A percentile compares a stretch with the other conserved stretches of the same genome.
These are phyloP conservation scores for Athripsodes cinereus DNA, from an alignment of 2,888 invertebrate species.

Conservation along the genomic window DNA sequence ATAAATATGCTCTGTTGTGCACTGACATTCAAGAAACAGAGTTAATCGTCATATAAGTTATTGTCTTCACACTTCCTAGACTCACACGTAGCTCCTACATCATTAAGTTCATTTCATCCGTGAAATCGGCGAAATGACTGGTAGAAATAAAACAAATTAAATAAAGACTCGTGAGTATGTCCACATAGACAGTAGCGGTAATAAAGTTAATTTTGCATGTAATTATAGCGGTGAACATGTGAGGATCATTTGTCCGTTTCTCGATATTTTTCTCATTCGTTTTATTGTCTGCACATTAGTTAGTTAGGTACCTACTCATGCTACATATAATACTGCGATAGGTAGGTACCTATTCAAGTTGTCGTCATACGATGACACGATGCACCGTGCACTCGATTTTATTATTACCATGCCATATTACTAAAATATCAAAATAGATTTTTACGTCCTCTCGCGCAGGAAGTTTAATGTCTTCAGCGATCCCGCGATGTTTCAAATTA, in stretches of 20 bases:
- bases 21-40: too few relatives aligned
- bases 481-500: slow-evolving; percentile 7
- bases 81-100: slow-evolving; percentile 3
- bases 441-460: slow-evolving; percentile 1
- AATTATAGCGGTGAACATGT: slow-evolving; percentile 10
- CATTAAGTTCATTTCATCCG: slow-evolving; percentile 17
- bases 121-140: slow-evolving; percentile 5
- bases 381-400: too few relatives aligned
- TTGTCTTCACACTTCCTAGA: slow-evolving; percentile 11
- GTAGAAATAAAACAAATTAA: background rate
- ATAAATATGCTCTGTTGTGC: too few relatives aligned
- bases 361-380: slow-evolving; percentile 1
- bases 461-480: slow-evolving; percentile 8
- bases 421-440: slow-evolving; percentile 5
- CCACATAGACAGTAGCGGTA: too few relatives aligned
- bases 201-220: slow-evolving; percentile 13
- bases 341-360: slow-evolving; percentile 11
- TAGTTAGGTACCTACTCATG: slow-evolving; percentile 3
- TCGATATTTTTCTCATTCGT: slow-evolving; percentile 10
- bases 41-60: slow-evolving; percentile 19
- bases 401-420: background rate
- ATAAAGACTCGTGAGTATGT: background rate
- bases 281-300: slow-evolving; percentile 5
- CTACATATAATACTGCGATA: background rate
- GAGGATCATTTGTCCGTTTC: slow-evolving; percentile 17